Conservation (phyloP, 1,140 invertebrate genomes). For the Drosophila teissieri region DNA sequence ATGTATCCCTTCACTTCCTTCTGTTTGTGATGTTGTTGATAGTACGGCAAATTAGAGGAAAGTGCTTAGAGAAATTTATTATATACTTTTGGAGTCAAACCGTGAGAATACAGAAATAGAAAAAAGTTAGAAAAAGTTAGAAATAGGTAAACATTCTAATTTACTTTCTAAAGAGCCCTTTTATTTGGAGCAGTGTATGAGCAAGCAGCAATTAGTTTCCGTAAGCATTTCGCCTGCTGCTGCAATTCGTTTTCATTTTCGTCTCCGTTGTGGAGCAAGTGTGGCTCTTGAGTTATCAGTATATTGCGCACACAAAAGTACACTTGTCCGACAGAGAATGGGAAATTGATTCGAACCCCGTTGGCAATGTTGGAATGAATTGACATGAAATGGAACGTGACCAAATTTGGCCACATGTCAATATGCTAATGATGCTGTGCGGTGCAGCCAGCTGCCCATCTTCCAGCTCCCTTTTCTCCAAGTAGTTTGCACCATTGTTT, state of each 20-base stretch:
- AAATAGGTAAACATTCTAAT: no score
- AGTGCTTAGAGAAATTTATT: no score
- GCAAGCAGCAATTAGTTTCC: slow-evolving; percentile 57
- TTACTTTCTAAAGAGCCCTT: neutral
- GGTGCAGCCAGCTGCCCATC: slow-evolving; percentile 10
- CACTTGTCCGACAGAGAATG: slow-evolving; percentile 8
- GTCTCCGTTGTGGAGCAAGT: slow-evolving; percentile 6
- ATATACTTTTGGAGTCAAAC: no score
- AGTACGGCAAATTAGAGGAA: neutral
- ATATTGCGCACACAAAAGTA: slow-evolving; percentile 1
- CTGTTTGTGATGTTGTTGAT: slow-evolving; percentile 27
- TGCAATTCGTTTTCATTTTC: slow-evolving; percentile 19
- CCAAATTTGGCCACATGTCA: slow-evolving; percentile 81
- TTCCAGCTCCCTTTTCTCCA: no score
- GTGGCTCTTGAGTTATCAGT: slow-evolving; percentile 36
- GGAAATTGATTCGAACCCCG: slow-evolving; percentile 72
- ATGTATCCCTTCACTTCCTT: slow-evolving; percentile 6
- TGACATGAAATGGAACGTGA: slow-evolving; percentile 82
- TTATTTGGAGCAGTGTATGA: neutral
- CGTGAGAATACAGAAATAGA: no score
- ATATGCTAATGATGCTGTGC: slow-evolving; percentile 76
- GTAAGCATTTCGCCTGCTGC: slow-evolving; percentile 35
- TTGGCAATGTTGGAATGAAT: slow-evolving; percentile 64
- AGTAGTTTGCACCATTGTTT: slow-evolving; percentile 7
- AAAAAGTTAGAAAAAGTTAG: no score